These are phyloP conservation scores for Ellobium chinense DNA, from an alignment of 2,888 invertebrate species.

Conservation along the genomic window DNA sequence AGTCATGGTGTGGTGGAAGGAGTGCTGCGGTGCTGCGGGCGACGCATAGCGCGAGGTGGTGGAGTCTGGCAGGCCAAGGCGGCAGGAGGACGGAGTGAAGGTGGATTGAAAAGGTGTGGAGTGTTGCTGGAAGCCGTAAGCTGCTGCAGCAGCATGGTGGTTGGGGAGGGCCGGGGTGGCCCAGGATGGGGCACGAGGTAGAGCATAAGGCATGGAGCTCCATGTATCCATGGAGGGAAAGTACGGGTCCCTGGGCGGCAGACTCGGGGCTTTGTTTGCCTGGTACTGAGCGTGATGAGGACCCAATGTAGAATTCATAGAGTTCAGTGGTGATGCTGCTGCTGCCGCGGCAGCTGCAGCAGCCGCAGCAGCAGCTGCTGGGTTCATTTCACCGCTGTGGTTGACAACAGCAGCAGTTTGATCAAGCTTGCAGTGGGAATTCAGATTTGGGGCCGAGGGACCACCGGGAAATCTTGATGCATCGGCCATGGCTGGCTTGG, in stretches of 20 bases:
- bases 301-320: constrained; percentile 42
- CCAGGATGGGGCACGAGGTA: constrained; percentile 46
- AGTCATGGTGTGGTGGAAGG: constrained; percentile 50
- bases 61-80: constrained; percentile 41
- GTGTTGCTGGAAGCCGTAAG: constrained; percentile 48
- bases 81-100: constrained; percentile 49
- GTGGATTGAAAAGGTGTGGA: constrained; percentile 38
- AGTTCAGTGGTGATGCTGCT: constrained; percentile 41
- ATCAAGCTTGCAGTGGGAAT: constrained; percentile 50
- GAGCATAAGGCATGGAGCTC: constrained; percentile 47
- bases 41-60: background rate
- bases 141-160: constrained; percentile 39
- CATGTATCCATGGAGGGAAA: constrained; percentile 47
- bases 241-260: constrained; percentile 48
- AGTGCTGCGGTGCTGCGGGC: constrained; percentile 23
- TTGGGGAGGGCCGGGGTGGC: constrained; percentile 38
- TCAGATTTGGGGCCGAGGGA: constrained; percentile 41
- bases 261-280: constrained; percentile 44
- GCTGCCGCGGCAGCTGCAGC: constrained; percentile 40
- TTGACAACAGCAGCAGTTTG: constrained; percentile 47
- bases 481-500: constrained; percentile 16
- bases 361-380: constrained; percentile 26
- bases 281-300: constrained; percentile 45
- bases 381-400: constrained; percentile 19
- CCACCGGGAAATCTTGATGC: constrained; percentile 37